Evolutionary conservation across 2,888 invertebrate genomes (phyloP), one percentile per base, ranked within the genome.

Genomic region (Dorcus hopei): DNA sequence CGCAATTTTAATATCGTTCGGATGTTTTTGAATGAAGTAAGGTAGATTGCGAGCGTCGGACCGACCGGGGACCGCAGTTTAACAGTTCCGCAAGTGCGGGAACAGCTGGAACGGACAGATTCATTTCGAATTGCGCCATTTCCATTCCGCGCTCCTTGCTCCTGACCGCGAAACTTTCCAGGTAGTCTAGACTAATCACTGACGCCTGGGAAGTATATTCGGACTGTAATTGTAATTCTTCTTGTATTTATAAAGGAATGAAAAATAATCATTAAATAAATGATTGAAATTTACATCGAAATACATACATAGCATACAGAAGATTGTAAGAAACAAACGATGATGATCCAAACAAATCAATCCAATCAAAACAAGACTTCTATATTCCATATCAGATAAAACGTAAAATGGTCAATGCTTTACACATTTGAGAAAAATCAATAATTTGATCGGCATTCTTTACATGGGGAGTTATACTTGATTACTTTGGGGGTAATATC

Each of bases 51-150:
- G 41, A 40, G 26, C 50, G 39, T 52, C 47, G 54, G 51, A 52
- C 42, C 61, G 60, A 52, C 42, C 61, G 61, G 61, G 61, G 62
- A 65, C 67, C 66, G 66, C 71, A 72, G 70, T 72, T 73, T 74
- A 74, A 74, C 73, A 74, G 73, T 74, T 74, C 72, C 70, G 67
- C 70, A 70, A 70, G 75, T 75, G 75, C 71, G 77, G 76, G 70
- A 77, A 77, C 78, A 77, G 75, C 79, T 79, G 78, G 75, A 77
- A 74, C 77, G 77, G 78, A 77, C 77, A 79, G 76, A 75, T 76
- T 78, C 76, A 75, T 76, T 77, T 76, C 72, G 72, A 70, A 74
- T 73, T 73, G 74, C 74, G 72, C 73, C 73, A 71, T 74, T 74
- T 74, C 72, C 74, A 72, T 74, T 73, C 70, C 68, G 68, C 72